Percentiles rank a stretch among this genome's conserved stretches.
phyloP scores from a whole-genome alignment of 2,888 invertebrate species.

The Melinaea marsaeus region DNA sequence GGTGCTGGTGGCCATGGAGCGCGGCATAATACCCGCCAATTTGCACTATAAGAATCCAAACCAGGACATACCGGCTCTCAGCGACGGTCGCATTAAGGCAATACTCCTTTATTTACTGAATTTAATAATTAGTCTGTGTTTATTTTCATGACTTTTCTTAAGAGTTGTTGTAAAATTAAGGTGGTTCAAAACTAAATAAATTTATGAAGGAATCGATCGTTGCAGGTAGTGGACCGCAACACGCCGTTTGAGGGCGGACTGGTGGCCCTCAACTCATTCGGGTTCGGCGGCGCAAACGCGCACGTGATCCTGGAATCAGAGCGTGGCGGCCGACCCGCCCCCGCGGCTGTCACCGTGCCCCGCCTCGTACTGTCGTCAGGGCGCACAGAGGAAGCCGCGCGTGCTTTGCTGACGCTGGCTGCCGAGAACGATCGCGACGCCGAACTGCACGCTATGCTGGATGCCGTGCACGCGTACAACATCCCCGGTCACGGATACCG shows the following conservation, averaged over 20 bases:
- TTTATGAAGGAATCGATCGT: not conserved
- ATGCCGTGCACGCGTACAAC: conserved; percentile 83
- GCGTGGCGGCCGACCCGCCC: conserved; percentile 74
- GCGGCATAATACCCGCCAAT: conserved; percentile 92
- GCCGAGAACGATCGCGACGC: conserved; percentile 80
- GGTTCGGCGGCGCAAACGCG: conserved; percentile 98
- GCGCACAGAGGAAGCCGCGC: conserved; percentile 88
- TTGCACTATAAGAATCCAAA: conserved; percentile 93
- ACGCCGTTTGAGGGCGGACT: conserved; percentile 94
- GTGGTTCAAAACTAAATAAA: not conserved
- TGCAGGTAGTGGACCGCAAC: conserved; percentile 87
- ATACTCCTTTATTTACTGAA: not conserved
- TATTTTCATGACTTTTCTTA: not conserved
- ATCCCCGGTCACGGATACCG: conserved; percentile 88
- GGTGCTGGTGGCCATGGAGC: conserved; percentile 94
- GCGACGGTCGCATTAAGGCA: conserved; percentile 91
- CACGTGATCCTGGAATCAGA: conserved; percentile 91
- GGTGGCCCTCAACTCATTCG: conserved; percentile 96
- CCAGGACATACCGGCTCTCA: conserved; percentile 92
- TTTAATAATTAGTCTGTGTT: too few species aligned
- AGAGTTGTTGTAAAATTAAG: not conserved
- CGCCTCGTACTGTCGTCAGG: conserved; percentile 89
- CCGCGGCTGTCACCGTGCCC: conserved; percentile 71
- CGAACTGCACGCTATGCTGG: conserved; percentile 86
- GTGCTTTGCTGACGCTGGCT: conserved; percentile 80